These are phyloP conservation scores for Sebastes reedi DNA, from an alignment of 2,797 vertebrate species.

Conservation along the genomic window DNA sequence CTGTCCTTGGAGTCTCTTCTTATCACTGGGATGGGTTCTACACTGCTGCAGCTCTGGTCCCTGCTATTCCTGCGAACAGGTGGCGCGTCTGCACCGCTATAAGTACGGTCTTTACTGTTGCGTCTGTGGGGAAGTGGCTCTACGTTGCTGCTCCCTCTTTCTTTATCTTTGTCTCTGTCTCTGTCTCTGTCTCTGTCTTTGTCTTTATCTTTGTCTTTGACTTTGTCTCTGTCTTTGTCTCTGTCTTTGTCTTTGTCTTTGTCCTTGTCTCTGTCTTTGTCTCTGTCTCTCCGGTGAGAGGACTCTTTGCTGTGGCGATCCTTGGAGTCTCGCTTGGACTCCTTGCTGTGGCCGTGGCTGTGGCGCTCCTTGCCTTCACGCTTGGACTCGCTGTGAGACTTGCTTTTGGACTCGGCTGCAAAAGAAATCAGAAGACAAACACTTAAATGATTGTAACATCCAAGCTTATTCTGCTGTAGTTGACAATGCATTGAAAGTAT, in stretches of 20 bases:
- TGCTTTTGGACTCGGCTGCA: slow-evolving; percentile 84
- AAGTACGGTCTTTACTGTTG: slow-evolving; percentile 78
- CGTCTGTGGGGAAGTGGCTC: slow-evolving; percentile 81
- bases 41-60: slow-evolving; percentile 81
- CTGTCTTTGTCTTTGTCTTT: slow-evolving; percentile 85
- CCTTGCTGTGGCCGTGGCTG: slow-evolving; percentile 73
- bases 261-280: slow-evolving; percentile 52
- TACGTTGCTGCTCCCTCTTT: slow-evolving; percentile 81
- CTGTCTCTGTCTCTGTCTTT: slow-evolving; percentile 83
- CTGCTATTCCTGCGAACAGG: slow-evolving; percentile 71
- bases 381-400: slow-evolving; percentile 80
- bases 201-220: slow-evolving; percentile 78
- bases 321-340: slow-evolving; percentile 82
- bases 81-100: slow-evolving; percentile 58
- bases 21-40: slow-evolving; percentile 80
- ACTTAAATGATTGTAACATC: background rate
- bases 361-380: slow-evolving; percentile 82
- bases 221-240: slow-evolving; percentile 79
- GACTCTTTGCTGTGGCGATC: slow-evolving; percentile 82
- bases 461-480: background rate
- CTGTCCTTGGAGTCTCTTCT: slow-evolving; percentile 82
- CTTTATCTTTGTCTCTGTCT: slow-evolving; percentile 83
- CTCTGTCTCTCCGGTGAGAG: slow-evolving; percentile 76
- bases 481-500: background rate
- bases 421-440: slow-evolving; percentile 28